Percentiles rank a stretch among this genome's conserved stretches.
Conservation (phyloP, 1,140 invertebrate species). For the Cephus cinctus region DNA sequence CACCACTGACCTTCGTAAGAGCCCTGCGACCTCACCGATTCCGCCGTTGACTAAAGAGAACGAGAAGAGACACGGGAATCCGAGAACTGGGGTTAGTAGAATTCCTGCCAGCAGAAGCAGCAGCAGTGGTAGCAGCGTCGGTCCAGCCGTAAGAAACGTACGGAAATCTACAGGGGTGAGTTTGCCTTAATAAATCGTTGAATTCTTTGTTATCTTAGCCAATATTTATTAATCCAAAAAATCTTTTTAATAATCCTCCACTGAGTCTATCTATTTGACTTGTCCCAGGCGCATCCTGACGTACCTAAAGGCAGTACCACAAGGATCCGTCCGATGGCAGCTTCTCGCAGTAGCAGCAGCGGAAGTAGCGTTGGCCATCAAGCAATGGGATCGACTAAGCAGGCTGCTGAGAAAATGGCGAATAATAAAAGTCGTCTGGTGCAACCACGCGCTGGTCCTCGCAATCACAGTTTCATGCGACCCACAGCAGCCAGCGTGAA, state of each 20-base stretch:
- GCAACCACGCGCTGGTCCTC: constrained; percentile 35
- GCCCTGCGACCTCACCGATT: constrained; percentile 18
- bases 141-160: constrained; percentile 44
- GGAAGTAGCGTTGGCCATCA: constrained; percentile 63
- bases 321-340: constrained; percentile 47
- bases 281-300: no score
- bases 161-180: constrained; percentile 40
- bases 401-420: constrained; percentile 21
- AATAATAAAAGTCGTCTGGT: constrained; percentile 32
- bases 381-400: constrained; percentile 19
- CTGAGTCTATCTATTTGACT: no score
- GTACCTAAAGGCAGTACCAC: constrained; percentile 14
- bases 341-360: constrained; percentile 67
- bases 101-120: constrained; percentile 70
- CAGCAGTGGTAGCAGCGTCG: constrained; percentile 70
- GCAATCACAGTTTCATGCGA: constrained; percentile 62
- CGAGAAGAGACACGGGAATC: constrained; percentile 42
- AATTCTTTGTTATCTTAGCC: no score
- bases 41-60: constrained; percentile 31
- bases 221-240: no score
- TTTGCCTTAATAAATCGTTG: not conserved
- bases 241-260: no score
- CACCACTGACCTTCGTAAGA: constrained; percentile 47
- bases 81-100: constrained; percentile 39
- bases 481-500: constrained; percentile 64